Evolutionary conservation across 2,888 invertebrate genomes (phyloP).

Genomic region (Meloe dianella): DNA sequence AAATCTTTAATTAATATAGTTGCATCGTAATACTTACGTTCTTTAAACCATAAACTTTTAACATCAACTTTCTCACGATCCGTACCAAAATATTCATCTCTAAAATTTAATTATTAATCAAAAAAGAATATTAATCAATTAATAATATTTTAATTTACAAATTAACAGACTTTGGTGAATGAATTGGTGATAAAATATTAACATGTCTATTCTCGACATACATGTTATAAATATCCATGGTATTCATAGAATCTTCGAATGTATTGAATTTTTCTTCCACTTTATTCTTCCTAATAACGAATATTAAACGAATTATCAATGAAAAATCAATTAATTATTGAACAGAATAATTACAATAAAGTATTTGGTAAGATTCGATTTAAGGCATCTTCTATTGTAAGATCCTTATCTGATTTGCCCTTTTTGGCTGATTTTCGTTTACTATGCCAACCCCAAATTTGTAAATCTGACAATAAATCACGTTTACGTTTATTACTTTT

Average conservation of each 20-base stretch:
- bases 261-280: conserved; percentile 56
- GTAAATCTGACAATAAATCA: conserved; percentile 73
- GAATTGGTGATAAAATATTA: conserved; percentile 48
- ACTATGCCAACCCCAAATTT: conserved; percentile 81
- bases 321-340: too few species aligned
- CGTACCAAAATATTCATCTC: conserved; percentile 69
- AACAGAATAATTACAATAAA: conserved; percentile 58
- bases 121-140: too few species aligned
- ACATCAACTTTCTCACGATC: conserved; percentile 71
- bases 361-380: conserved; percentile 69
- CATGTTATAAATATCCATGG: conserved; percentile 67
- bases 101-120: conserved; percentile 23
- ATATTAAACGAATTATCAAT: conserved; percentile 17
- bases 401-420: conserved; percentile 65
- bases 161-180: conserved; percentile 44
- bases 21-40: conserved; percentile 65
- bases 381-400: conserved; percentile 72
- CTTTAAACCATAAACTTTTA: conserved; percentile 66
- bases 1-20: conserved; percentile 68
- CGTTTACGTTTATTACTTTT: conserved; percentile 67
- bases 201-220: conserved; percentile 61
- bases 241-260: conserved; percentile 67
- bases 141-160: conserved; percentile 23
- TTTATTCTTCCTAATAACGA: conserved; percentile 53
- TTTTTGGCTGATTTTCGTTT: conserved; percentile 65